These are phyloP conservation scores for Hymenochirus boettgeri DNA, from an alignment of 2,113 vertebrate genomes.

Conservation along the genomic window DNA sequence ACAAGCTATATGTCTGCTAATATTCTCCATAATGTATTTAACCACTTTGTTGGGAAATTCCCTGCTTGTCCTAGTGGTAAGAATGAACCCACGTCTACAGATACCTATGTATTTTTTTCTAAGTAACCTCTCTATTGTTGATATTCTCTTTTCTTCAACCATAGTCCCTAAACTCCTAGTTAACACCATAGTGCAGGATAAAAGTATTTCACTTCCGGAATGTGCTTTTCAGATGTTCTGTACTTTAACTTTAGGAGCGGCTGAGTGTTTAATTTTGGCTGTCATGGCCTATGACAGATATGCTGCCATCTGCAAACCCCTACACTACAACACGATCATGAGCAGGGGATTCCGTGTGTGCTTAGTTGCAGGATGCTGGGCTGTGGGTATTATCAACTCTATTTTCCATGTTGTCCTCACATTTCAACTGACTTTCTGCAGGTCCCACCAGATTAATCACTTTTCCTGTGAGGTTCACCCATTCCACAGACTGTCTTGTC, in stretches of 20 bases:
- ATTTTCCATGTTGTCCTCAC: conserved; percentile 52
- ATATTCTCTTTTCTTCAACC: conserved; percentile 55
- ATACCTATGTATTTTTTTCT: conserved; percentile 61
- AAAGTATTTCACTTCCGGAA: conserved; percentile 50
- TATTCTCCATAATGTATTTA: conserved; percentile 46
- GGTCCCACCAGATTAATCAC: conserved; percentile 52
- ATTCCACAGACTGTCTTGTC: conserved; percentile 55
- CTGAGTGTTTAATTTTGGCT: conserved; percentile 58
- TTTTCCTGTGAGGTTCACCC: conserved; percentile 58
- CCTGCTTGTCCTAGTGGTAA: conserved; percentile 45
- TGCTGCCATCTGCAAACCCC: conserved; percentile 49
- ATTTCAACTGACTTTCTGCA: conserved; percentile 52
- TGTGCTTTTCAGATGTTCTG: conserved; percentile 59
- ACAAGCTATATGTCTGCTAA: too few species aligned
- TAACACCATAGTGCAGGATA: conserved; percentile 45
- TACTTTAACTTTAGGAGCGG: conserved; percentile 53
- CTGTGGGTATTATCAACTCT: conserved; percentile 49
- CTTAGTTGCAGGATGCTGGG: conserved; percentile 48
- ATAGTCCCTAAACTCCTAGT: conserved; percentile 56
- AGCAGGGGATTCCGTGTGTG: conserved; percentile 43
- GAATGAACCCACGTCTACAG: conserved; percentile 41
- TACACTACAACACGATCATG: conserved; percentile 51
- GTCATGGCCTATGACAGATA: conserved; percentile 59
- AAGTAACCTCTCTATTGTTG: conserved; percentile 56
- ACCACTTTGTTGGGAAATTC: conserved; percentile 50